Percentiles rank a stretch among this genome's conserved stretches.
These are phyloP conservation scores for Melanogrammus aeglefinus DNA, from an alignment of 2,797 vertebrate species.

Conservation along the genomic window DNA sequence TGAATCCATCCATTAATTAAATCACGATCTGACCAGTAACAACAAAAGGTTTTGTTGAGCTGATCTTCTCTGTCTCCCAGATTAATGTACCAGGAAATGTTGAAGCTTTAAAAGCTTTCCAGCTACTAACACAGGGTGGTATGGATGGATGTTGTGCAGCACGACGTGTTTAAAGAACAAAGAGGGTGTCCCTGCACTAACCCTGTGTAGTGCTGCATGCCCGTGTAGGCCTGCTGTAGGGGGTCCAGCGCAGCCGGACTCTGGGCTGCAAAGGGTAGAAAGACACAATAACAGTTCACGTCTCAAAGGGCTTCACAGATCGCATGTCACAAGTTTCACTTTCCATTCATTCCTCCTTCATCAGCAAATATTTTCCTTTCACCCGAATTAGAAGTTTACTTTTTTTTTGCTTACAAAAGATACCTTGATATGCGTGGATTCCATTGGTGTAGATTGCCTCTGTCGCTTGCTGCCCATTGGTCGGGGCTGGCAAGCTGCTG, in stretches of 20 bases:
- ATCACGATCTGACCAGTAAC: neutral
- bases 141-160: too few species aligned
- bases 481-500: conserved; percentile 78
- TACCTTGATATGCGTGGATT: conserved; percentile 89
- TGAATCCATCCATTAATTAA: neutral
- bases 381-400: neutral
- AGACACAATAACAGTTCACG: neutral
- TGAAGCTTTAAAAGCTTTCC: neutral
- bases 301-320: neutral
- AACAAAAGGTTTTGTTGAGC: conserved; percentile 2
- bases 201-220: conserved; percentile 95
- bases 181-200: conserved; percentile 35
- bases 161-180: too few species aligned
- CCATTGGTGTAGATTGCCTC: conserved; percentile 89
- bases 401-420: conserved; percentile 9
- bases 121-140: too few species aligned
- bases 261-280: conserved; percentile 72
- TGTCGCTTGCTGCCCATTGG: conserved; percentile 82
- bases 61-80: neutral
- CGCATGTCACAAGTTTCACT: neutral
- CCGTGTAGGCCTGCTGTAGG: conserved; percentile 89
- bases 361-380: neutral
- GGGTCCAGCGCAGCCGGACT: conserved; percentile 86
- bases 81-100: neutral
- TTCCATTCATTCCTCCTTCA: neutral